Conservation (phyloP, 2,113 vertebrate species). For the Salminus brasiliensis region DNA sequence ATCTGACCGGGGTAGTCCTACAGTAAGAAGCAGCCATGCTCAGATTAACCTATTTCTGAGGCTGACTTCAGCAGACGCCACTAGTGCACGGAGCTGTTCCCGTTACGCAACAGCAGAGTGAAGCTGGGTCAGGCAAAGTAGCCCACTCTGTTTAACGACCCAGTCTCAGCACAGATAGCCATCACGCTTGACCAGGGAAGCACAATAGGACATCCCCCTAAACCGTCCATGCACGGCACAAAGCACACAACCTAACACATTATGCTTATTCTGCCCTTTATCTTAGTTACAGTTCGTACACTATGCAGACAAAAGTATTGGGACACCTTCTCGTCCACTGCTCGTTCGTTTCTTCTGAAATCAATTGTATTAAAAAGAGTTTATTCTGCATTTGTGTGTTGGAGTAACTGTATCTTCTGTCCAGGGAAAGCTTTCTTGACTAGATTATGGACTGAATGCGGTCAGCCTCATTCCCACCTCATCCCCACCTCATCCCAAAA, state of each 20-base stretch:
- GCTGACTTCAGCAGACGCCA: conserved; percentile 21
- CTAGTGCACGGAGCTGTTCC: neutral
- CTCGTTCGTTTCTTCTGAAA: too few species aligned
- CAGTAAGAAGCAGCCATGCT: conserved; percentile 1
- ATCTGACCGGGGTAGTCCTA: neutral
- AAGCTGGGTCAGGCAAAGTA: conserved; percentile 22
- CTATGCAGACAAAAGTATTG: too few species aligned
- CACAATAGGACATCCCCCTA: neutral
- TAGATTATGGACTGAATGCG: too few species aligned
- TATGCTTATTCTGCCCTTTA: neutral
- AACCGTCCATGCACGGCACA: neutral
- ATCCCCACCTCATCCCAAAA: too few species aligned
- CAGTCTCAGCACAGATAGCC: conserved; percentile 17
- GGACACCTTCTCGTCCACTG: too few species aligned
- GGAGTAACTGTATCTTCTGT: too few species aligned
- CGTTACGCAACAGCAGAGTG: conserved; percentile 19
- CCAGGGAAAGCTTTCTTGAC: too few species aligned
- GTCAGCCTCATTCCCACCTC: too few species aligned
- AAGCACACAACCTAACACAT: neutral
- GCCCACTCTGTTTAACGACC: conserved; percentile 32
- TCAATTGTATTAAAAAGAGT: too few species aligned
- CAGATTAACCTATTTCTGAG: conserved; percentile 31
- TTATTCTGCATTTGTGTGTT: too few species aligned
- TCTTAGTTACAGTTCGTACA: neutral
- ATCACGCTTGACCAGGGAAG: conserved; percentile 9